Conservation (phyloP, 2,888 invertebrate species). For the Amblyjoppa proteus region DNA sequence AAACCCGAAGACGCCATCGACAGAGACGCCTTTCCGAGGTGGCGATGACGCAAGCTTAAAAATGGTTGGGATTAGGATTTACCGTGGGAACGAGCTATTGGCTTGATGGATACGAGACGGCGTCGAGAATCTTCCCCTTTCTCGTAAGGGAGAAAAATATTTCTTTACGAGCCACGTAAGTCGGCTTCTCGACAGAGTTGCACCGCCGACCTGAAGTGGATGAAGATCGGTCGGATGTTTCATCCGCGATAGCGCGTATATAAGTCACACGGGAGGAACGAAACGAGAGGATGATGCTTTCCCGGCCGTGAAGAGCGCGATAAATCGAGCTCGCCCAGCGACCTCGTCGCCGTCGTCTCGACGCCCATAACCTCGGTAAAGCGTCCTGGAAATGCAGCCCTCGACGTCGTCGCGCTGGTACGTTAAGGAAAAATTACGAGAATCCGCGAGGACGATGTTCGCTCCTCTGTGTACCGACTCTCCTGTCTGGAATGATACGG, state of each 20-base stretch:
- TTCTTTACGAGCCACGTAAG: constrained; percentile 22
- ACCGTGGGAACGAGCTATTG: constrained; percentile 9
- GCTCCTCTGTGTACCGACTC: neutral
- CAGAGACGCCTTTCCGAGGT: neutral
- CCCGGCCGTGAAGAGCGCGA: constrained; percentile 18
- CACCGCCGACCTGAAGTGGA: constrained; percentile 18
- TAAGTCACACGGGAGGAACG: neutral
- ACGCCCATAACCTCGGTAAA: constrained; percentile 13
- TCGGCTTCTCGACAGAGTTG: neutral
- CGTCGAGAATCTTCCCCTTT: neutral
- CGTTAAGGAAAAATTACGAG: constrained; percentile 13
- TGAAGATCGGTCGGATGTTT: constrained; percentile 32
- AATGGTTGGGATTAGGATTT: neutral
- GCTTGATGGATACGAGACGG: constrained; percentile 7
- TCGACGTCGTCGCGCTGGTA: neutral
- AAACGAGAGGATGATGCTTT: constrained; percentile 32
- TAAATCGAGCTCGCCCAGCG: constrained; percentile 30
- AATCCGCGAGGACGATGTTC: constrained; percentile 1
- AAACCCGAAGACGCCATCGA: neutral
- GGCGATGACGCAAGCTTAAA: neutral
- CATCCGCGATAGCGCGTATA: constrained; percentile 9
- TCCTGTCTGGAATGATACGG: neutral
- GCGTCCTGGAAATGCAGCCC: neutral
- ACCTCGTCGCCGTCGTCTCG: constrained; percentile 6
- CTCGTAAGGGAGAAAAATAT: constrained; percentile 16